Percentiles rank a stretch among this genome's conserved stretches.
Conservation (phyloP, 64 coral and sea anemone species). For the Stichodactyla helianthus region DNA sequence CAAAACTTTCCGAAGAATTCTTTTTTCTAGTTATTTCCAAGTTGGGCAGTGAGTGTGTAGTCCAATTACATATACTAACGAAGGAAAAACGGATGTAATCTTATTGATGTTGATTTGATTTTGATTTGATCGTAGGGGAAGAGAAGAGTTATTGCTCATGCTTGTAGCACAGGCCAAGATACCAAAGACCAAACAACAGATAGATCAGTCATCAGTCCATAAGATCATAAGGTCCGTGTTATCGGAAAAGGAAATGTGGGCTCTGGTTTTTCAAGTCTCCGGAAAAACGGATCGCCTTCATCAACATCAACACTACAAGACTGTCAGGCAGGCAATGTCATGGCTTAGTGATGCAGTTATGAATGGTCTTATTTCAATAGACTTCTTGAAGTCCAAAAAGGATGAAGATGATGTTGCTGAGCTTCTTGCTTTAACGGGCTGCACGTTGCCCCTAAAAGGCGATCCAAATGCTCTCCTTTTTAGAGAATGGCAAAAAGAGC, state of each 20-base stretch:
- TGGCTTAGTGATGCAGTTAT: not conserved
- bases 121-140: not conserved
- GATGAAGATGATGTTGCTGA: not conserved
- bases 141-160: not conserved
- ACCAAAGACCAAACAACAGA: not conserved
- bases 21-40: too few relatives aligned
- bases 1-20: too few relatives aligned
- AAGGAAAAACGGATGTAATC: not conserved
- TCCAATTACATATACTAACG: too few relatives aligned
- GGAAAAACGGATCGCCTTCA: not conserved
- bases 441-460: not conserved
- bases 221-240: not conserved
- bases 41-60: too few relatives aligned
- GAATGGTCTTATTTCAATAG: not conserved
- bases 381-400: not conserved
- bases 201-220: not conserved
- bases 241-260: slow-evolving; percentile 2
- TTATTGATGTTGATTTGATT: not conserved
- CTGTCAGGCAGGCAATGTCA: not conserved
- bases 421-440: not conserved
- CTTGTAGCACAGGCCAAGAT: not conserved
- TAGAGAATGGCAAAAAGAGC: not conserved
- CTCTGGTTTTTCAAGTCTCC: not conserved
- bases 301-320: not conserved
- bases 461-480: not conserved